A percentile compares a stretch with the other conserved stretches of the same genome.
Conservation (phyloP, 2,888 invertebrate genomes). For the Deroplatys truncata region DNA sequence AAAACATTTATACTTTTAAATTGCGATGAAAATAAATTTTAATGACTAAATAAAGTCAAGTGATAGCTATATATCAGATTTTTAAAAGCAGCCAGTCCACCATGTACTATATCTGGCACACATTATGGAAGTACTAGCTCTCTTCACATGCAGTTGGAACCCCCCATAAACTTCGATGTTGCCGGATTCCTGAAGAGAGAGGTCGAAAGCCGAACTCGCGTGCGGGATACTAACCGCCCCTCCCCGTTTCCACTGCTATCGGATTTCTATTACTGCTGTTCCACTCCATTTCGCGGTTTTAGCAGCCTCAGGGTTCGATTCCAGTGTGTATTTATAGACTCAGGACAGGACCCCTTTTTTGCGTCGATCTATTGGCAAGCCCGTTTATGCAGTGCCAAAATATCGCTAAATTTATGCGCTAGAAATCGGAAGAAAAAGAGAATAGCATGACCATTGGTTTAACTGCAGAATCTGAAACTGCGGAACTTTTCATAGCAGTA, state of each 20-base stretch:
- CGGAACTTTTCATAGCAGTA: background rate
- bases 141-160: no score
- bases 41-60: no score
- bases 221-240: background rate
- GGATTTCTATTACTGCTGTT: background rate
- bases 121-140: no score
- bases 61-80: no score
- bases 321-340: background rate
- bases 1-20: no score
- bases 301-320: background rate
- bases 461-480: no score
- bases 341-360: background rate
- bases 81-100: no score
- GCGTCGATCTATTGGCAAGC: background rate
- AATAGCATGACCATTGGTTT: background rate
- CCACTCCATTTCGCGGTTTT: background rate
- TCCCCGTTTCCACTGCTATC: background rate
- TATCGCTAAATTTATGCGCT: background rate
- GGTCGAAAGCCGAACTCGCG: background rate
- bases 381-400: background rate
- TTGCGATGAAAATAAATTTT: no score
- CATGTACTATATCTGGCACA: no score
- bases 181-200: background rate
- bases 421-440: background rate
- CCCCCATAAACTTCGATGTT: background rate